Evolutionary conservation across 2,797 vertebrate genomes (phyloP), one percentile per base, ranked within the genome.

Genomic region (Philypnodon macrostomus): DNA sequence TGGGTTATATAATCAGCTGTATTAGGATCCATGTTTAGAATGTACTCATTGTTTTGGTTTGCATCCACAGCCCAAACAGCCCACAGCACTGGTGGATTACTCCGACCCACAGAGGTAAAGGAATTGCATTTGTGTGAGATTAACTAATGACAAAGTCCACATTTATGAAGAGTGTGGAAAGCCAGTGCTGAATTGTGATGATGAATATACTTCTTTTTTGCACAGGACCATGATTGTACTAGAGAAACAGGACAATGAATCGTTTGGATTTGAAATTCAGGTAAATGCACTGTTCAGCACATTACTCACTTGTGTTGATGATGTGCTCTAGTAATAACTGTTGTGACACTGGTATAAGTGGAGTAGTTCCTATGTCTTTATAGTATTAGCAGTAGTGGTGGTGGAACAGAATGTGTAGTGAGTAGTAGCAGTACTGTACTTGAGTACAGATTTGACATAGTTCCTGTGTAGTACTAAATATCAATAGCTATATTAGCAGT

Each of bases 201-300:
- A 12, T 7, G 10, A 17, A 23, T 38, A 9, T 41, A 1, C 8
- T 12, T 2, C 42, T 27, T 9, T 40, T 52, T 67, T 67, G 21
- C 47, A 47, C 59, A 92, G 91, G 67, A 88, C 57, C 29, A 74
- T 54, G 10, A 49, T 88, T 49, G 31, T 64, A 4, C 58, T 92
- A 58, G 63, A 93, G 57, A 98, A 98, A 68, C 92, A 93, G 66
- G 94, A 98, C 63, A 97, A 94, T 67, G 93, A 94, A 81, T 83
- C 83, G 0, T 99, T 93, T 81, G 97, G 96, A 51, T 99, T 99
- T 90, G 95, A 98, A 84, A 94, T 99, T 80, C 94, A 97, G 93
- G 97, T 98, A 70, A 68, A 82, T 1, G 7, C 13, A 15, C 21
- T n/a, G n/a, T n/a, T n/a, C 7, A 3, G 15, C 11, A 26, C 6